These are phyloP conservation scores for Eupithecia insigniata DNA, from an alignment of 2,888 invertebrate species.

Conservation along the genomic window DNA sequence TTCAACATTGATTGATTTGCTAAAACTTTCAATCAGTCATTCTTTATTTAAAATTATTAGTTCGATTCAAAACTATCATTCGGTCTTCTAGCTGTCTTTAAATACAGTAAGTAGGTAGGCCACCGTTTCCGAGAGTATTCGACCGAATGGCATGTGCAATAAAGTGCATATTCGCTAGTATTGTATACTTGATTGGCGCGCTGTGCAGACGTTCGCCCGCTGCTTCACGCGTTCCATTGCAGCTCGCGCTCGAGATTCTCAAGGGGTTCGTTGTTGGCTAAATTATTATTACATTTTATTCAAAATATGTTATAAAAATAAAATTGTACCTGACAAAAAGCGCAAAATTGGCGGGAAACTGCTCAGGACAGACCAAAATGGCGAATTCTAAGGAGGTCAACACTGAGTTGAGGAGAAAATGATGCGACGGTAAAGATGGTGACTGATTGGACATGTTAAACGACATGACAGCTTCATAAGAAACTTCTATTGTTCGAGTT, in stretches of 20 bases:
- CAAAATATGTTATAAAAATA: constrained; percentile 6
- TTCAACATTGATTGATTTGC: neutral
- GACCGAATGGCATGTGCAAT: neutral
- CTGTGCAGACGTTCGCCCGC: constrained; percentile 35
- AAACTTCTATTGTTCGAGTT: too few species aligned
- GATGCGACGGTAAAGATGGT: too few species aligned
- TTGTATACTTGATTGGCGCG: constrained; percentile 49
- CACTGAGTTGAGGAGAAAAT: too few species aligned
- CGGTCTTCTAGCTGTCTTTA: neutral
- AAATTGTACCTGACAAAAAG: neutral
- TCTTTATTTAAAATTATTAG: neutral
- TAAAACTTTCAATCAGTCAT: neutral
- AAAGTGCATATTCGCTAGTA: constrained; percentile 3
- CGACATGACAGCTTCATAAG: too few species aligned
- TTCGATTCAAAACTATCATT: neutral
- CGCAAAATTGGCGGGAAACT: neutral
- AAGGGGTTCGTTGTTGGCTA: constrained; percentile 81
- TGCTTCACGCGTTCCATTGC: constrained; percentile 72
- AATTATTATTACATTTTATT: constrained; percentile 34
- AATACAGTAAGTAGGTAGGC: neutral
- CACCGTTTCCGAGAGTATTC: constrained; percentile 2
- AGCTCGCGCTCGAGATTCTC: constrained; percentile 81
- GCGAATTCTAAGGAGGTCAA: neutral
- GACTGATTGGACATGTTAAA: too few species aligned
- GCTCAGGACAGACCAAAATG: neutral